Evolutionary conservation across 2,888 invertebrate species (phyloP).

Genomic region (Sesamia inferens): DNA sequence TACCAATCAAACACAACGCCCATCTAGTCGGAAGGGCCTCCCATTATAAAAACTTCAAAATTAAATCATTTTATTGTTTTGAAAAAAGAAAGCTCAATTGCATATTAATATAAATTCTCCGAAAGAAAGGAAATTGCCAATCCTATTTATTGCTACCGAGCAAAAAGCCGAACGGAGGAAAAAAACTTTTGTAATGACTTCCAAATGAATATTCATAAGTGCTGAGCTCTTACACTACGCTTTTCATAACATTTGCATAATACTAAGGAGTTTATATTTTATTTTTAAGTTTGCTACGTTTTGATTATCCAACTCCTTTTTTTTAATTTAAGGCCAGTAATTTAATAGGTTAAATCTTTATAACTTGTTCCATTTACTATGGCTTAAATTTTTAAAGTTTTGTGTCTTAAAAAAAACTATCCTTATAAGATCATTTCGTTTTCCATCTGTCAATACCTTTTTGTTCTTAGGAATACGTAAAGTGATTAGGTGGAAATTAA

Average conservation of each 20-base stretch:
- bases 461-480: too few relatives aligned
- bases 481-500: too few relatives aligned
- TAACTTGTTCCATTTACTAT: constrained; percentile 2
- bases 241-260: constrained; percentile 73
- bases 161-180: constrained; percentile 56
- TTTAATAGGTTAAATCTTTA: constrained; percentile 34
- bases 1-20: neutral
- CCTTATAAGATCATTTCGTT: too few relatives aligned
- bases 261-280: constrained; percentile 64
- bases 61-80: constrained; percentile 20
- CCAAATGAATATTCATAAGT: constrained; percentile 70
- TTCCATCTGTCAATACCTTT: too few relatives aligned
- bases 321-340: constrained; percentile 29
- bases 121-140: constrained; percentile 37
- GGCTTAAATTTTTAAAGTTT: neutral
- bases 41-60: neutral
- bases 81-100: constrained; percentile 14
- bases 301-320: constrained; percentile 55
- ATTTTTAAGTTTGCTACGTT: constrained; percentile 58
- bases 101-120: constrained; percentile 29
- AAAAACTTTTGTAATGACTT: constrained; percentile 67
- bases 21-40: neutral
- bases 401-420: too few relatives aligned
- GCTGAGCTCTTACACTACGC: constrained; percentile 66
- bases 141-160: constrained; percentile 52